Percentiles rank a stretch among this genome's conserved stretches.
Conservation (phyloP, 2,888 invertebrate genomes). For the Sphecodes monilicornis region DNA sequence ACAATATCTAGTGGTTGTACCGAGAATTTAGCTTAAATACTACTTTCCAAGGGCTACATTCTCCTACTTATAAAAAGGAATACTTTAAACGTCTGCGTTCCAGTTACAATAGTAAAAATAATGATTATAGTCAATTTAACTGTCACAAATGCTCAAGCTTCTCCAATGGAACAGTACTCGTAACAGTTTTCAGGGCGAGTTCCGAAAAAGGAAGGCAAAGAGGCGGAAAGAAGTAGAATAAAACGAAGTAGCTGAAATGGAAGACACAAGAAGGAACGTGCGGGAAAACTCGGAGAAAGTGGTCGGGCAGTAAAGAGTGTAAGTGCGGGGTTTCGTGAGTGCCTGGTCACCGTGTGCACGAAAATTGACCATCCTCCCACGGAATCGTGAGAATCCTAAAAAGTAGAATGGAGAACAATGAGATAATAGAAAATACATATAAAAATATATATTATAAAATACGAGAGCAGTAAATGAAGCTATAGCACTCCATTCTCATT, state of each 20-base stretch:
- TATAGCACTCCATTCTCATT: background rate
- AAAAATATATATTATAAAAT: background rate
- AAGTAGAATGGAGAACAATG: background rate
- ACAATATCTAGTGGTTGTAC: too few relatives aligned
- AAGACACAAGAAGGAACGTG: background rate
- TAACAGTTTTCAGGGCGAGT: conserved; percentile 2
- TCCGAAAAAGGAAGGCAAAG: background rate
- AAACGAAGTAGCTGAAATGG: conserved; percentile 5
- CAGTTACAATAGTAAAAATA: background rate
- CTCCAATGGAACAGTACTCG: background rate
- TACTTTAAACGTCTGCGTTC: background rate
- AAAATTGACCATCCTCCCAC: conserved; percentile 5
- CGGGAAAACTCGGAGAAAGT: conserved; percentile 1
- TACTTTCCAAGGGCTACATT: background rate
- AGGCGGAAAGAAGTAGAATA: conserved; percentile 6
- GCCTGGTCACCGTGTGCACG: background rate
- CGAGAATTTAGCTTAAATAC: too few relatives aligned
- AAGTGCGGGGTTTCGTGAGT: background rate
- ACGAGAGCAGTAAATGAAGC: background rate
- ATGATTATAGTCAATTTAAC: background rate
- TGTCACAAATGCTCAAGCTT: background rate
- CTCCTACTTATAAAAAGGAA: background rate
- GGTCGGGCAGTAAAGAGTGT: background rate
- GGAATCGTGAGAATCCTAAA: background rate
- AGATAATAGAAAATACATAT: background rate